Evolutionary conservation across 2,888 invertebrate species (phyloP).

Genomic region (Conchocele bisecta): DNA sequence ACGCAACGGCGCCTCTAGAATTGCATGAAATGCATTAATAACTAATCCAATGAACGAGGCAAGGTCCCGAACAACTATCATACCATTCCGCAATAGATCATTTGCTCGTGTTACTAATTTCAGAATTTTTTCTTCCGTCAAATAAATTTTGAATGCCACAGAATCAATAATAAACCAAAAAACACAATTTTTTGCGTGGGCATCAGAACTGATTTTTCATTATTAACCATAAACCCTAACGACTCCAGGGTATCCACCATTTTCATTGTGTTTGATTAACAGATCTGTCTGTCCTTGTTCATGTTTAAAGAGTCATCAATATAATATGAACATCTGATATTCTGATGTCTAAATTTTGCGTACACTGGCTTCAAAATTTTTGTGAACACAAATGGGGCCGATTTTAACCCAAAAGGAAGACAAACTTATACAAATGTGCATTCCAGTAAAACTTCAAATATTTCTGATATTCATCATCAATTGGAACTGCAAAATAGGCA

Average conservation of each 20-base stretch:
- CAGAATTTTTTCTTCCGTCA: constrained; percentile 31
- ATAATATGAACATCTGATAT: constrained; percentile 42
- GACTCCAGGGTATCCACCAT: constrained; percentile 21
- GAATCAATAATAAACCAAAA: constrained; percentile 40
- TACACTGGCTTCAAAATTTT: constrained; percentile 34
- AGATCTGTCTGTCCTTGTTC: too few species aligned
- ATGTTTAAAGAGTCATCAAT: too few species aligned
- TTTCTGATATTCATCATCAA: constrained; percentile 16
- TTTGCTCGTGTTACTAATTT: constrained; percentile 23
- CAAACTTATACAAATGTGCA: constrained; percentile 13
- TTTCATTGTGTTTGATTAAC: constrained; percentile 8
- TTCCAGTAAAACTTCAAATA: constrained; percentile 24
- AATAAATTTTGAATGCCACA: constrained; percentile 33
- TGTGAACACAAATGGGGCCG: constrained; percentile 45
- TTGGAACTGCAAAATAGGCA: constrained; percentile 3
- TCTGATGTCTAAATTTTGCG: constrained; percentile 27
- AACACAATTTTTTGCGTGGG: constrained; percentile 33
- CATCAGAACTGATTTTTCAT: constrained; percentile 29
- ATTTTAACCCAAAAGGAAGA: constrained; percentile 33
- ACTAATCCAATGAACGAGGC: constrained; percentile 32
- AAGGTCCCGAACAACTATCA: constrained; percentile 15
- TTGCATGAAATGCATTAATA: constrained; percentile 15
- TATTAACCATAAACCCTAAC: constrained; percentile 38
- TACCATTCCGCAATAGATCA: neutral
- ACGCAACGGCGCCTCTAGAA: constrained; percentile 39